Evolutionary conservation across 2,888 invertebrate genomes (phyloP), one percentile per base, ranked within the genome.

Genomic region (Euzophera pinguis): DNA sequence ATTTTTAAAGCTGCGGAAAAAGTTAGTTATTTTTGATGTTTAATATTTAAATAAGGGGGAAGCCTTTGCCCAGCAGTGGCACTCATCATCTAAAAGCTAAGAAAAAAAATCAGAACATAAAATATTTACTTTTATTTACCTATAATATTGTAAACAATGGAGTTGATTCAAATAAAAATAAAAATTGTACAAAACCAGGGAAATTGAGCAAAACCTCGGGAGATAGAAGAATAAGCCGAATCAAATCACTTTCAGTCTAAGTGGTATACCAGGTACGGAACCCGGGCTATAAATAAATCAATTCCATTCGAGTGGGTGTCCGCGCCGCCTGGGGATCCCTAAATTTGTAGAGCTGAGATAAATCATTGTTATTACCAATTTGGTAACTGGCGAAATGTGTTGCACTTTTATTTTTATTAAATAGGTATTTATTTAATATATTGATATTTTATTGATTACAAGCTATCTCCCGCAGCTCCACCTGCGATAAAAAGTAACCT

Each of bases 341-440:
- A 75, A 75, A 75, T 75, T 67, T 65, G 53, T 59, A 57, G 59
- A 69, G 66, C 69, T 69, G 64, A 67, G 69, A 67, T 75, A 74
- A 73, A 72, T 74, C 73, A 74, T 66, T 59, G 69, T 72, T 74
- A 73, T 74, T 71, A 72, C 66, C 71, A 69, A 70, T 65, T 65
- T 63, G 63, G 67, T 63, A 65, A 64, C 64, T 45, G 52, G 27
- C 52, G 47, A 13, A 13, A 29, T 29, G 29, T 12, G 29, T 29
- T 43, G 43, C 43, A 29, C 29, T 13, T 29, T 43, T 43, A n/a
- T 16, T 9, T 1, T 22, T 22, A 22, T 22, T 22, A 22, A 22
- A 2, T 22, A 22, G 32, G 32, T 32, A 9, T 29, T 29, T 29
- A 6, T 29, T 29, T 29, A n/a, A n/a, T n/a, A n/a, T n/a, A n/a